These are phyloP conservation scores for Lamellibrachia luymesi DNA, from an alignment of 1,140 invertebrate species.

Conservation along the genomic window DNA sequence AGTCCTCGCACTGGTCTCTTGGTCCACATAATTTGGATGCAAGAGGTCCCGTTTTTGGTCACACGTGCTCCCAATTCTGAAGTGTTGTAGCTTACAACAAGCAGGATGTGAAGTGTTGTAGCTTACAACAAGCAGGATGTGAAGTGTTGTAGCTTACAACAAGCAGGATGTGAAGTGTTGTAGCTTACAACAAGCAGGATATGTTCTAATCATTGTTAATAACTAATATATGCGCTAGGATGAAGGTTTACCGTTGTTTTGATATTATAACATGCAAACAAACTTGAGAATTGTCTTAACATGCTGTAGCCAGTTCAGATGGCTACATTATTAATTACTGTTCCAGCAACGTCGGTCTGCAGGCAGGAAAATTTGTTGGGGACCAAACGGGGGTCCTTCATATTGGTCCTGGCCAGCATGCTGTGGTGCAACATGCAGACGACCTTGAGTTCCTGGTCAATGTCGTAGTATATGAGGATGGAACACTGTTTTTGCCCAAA, in stretches of 20 bases:
- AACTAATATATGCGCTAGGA: not conserved
- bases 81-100: too few species aligned
- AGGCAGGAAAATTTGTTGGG: slow-evolving; percentile 22
- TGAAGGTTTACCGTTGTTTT: not conserved
- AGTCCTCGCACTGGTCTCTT: too few species aligned
- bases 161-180: too few species aligned
- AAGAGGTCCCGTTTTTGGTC: not conserved
- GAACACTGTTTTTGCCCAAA: slow-evolving; percentile 35
- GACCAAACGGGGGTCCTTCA: slow-evolving; percentile 41
- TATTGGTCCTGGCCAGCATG: slow-evolving; percentile 36
- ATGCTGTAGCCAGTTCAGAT: not conserved
- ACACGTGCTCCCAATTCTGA: slow-evolving; percentile 18
- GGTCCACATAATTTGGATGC: too few species aligned
- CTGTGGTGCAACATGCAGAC: slow-evolving; percentile 37
- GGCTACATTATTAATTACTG: not conserved
- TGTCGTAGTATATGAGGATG: slow-evolving; percentile 41
- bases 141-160: too few species aligned
- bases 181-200: too few species aligned
- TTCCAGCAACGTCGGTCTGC: not conserved
- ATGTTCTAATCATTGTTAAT: not conserved
- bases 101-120: too few species aligned
- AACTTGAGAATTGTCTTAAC: not conserved
- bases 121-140: too few species aligned
- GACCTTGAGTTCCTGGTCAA: slow-evolving; percentile 40
- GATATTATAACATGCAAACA: not conserved